Evolutionary conservation across 2,888 invertebrate species (phyloP), one percentile per base, ranked within the genome.

Genomic region (Masnerella sp.): DNA sequence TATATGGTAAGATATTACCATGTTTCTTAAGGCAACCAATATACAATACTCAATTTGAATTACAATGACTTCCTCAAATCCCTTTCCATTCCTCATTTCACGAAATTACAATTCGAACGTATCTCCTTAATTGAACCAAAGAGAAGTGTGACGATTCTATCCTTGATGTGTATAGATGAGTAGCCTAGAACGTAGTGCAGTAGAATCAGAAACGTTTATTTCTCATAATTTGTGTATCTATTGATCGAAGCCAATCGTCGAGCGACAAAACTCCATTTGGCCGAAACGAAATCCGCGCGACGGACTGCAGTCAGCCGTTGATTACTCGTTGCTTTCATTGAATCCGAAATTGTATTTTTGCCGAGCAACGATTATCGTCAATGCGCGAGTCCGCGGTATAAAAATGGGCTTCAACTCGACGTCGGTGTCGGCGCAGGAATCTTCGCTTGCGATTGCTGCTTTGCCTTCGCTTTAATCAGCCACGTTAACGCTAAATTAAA

Each of bases 331-430:
- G 64, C 49, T 58, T 59, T 38, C 58, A 51, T 61, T 64, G 61
- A 64, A 72, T 56, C 36, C 30, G 76, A 76, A 82, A 77, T 78
- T 76, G 80, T 83, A 81, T 84, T 84, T 80, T 82, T 82, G 79
- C 75, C 78, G 81, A 75, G 68, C 74, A 77, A 65, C 75, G 72
- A 72, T 76, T 74, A 69, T 65, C 69, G 49, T 54, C 67, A 77
- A 78, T 58, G 59, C 36, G 67, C 75, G 47, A 78, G 75, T 68
- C 65, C 42, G 40, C 58, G 70, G 22, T 28, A 20, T 51, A 4
- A 64, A 62, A 64, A 62, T 65, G 49, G 38, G 43, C 47, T 65
- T 52, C 14, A 54, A 49, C 56, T 67, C 70, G 62, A 58, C 67
- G 56, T 67, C 65, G 52, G 62, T 49, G 28, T 51, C 71, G 54